These are phyloP conservation scores for Amia ocellicauda DNA, from an alignment of 2,113 vertebrate species.

Conservation along the genomic window DNA sequence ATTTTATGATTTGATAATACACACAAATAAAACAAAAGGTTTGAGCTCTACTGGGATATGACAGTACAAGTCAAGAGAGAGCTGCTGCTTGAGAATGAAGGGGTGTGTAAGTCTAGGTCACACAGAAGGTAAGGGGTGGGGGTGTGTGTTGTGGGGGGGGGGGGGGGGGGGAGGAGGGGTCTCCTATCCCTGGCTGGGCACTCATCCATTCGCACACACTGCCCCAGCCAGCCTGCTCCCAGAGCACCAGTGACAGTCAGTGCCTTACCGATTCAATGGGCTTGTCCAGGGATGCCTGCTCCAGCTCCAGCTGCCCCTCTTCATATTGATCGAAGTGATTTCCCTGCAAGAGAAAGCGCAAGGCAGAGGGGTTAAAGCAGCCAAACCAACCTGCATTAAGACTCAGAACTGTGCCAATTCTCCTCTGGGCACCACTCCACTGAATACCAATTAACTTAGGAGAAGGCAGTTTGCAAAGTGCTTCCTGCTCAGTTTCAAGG, in stretches of 20 bases:
- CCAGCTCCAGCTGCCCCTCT: conserved; percentile 97
- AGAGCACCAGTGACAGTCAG: conserved; percentile 46
- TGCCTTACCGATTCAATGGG: conserved; percentile 99
- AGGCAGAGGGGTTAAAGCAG: neutral
- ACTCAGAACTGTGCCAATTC: too few relatives aligned
- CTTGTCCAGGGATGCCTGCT: conserved; percentile 97
- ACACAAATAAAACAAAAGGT: neutral
- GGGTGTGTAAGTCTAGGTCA: neutral
- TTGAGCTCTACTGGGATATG: conserved; percentile 3
- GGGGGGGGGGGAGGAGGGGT: conserved; percentile 37
- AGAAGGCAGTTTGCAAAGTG: too few relatives aligned
- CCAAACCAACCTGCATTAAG: too few relatives aligned
- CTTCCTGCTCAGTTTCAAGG: too few relatives aligned
- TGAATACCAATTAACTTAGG: too few relatives aligned
- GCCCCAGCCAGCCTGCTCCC: conserved; percentile 45
- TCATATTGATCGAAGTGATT: conserved; percentile 99
- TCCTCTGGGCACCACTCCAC: too few relatives aligned
- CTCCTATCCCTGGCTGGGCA: conserved; percentile 62
- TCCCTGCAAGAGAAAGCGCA: conserved; percentile 70
- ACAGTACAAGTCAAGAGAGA: neutral
- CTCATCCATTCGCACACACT: conserved; percentile 73
- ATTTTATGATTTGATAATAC: neutral
- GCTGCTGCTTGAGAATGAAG: neutral
- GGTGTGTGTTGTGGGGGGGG: conserved; percentile 41
- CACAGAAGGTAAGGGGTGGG: conserved; percentile 22